These are phyloP conservation scores for Helleia helle DNA, from an alignment of 2,888 invertebrate species.

Conservation along the genomic window DNA sequence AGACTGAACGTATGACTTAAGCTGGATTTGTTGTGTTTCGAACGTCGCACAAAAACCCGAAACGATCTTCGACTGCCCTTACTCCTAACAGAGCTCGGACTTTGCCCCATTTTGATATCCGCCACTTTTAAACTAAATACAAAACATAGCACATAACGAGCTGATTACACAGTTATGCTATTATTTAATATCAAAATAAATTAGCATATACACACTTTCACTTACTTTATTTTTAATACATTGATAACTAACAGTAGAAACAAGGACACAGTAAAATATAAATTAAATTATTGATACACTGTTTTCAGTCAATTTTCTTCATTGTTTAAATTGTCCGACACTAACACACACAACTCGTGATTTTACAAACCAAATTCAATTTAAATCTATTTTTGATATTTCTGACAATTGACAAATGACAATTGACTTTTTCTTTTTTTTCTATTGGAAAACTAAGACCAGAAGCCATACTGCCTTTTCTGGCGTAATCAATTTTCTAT, in stretches of 20 bases:
- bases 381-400: neutral
- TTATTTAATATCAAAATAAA: neutral
- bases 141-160: conserved; percentile 14
- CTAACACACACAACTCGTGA: neutral
- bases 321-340: neutral
- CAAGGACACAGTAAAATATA: conserved; percentile 11
- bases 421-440: too few species aligned
- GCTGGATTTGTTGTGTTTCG: conserved; percentile 58
- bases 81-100: conserved; percentile 60
- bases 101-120: conserved; percentile 58
- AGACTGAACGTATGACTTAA: conserved; percentile 67
- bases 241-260: neutral
- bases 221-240: neutral
- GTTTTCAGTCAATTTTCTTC: neutral
- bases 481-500: too few species aligned
- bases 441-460: too few species aligned
- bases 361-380: neutral
- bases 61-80: conserved; percentile 55
- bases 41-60: conserved; percentile 53
- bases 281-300: neutral
- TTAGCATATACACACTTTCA: neutral
- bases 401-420: conserved; percentile 9
- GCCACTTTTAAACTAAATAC: conserved; percentile 33
- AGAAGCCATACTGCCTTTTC: too few species aligned
- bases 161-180: neutral